These are phyloP conservation scores for Patiria miniata DNA, from an alignment of 35 echinoderm and acorn worm genomes.

Conservation along the genomic window DNA sequence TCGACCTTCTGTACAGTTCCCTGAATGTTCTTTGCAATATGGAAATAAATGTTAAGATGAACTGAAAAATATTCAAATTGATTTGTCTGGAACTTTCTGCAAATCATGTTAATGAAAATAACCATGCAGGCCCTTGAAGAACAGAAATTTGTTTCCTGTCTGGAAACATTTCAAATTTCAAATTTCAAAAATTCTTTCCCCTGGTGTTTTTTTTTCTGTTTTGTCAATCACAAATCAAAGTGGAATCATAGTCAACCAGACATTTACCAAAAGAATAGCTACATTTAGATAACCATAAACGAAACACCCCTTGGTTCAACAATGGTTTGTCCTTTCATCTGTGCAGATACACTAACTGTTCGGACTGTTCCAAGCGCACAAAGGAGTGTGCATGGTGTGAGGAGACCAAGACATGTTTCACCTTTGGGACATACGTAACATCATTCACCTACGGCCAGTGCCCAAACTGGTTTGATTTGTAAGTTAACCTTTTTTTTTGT, in stretches of 20 bases:
- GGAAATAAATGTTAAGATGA: no score
- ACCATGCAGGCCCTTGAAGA: no score
- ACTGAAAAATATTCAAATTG: background rate
- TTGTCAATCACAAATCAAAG: no score
- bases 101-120: no score
- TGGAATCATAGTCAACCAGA: no score
- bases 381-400: constrained; percentile 91
- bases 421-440: constrained; percentile 76
- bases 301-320: background rate
- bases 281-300: background rate
- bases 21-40: no score
- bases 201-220: no score
- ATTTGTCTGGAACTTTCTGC: background rate
- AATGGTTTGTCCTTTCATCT: background rate
- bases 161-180: no score
- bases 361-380: constrained; percentile 50
- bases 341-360: constrained; percentile 24
- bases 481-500: constrained; percentile 38
- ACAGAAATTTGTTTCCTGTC: no score
- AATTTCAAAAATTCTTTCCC: no score
- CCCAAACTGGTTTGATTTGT: constrained; percentile 94
- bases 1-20: no score
- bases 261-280: no score
- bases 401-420: constrained; percentile 60
- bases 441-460: constrained; percentile 76